Evolutionary conservation across 2,113 vertebrate species (phyloP).

Genomic region (Dunckerocampus dactyliophorus): DNA sequence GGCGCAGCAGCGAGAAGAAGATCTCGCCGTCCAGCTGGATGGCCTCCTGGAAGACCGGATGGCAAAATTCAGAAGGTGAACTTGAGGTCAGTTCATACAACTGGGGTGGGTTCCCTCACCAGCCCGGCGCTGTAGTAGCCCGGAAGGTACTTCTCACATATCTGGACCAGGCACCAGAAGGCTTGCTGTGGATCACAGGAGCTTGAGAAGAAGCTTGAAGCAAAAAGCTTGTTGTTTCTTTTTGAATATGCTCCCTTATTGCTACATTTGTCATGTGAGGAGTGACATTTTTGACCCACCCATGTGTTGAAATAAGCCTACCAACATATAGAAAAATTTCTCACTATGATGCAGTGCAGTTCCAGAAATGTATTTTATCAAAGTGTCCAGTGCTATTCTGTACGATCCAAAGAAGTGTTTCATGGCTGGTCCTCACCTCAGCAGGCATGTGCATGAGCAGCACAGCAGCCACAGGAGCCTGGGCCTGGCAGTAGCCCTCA

Average conservation of each 20-base stretch:
- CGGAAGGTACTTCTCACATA: slow-evolving; percentile 88
- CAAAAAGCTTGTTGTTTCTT: too few relatives aligned
- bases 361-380: too few relatives aligned
- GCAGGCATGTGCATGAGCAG: slow-evolving; percentile 94
- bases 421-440: slow-evolving; percentile 71
- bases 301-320: too few relatives aligned
- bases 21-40: slow-evolving; percentile 91
- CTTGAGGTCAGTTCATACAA: fast-evolving
- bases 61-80: not conserved
- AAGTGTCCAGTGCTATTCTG: too few relatives aligned
- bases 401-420: too few relatives aligned
- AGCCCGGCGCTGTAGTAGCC: slow-evolving; percentile 91
- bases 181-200: slow-evolving; percentile 77
- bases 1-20: slow-evolving; percentile 82
- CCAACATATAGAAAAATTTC: too few relatives aligned
- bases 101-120: slow-evolving; percentile 69
- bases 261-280: too few relatives aligned
- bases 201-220: too few relatives aligned
- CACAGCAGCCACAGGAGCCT: slow-evolving; percentile 87
- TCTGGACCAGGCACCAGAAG: slow-evolving; percentile 93
- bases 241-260: not conserved
- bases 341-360: too few relatives aligned
- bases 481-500: slow-evolving; percentile 90
- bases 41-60: slow-evolving; percentile 73
- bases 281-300: too few relatives aligned